Evolutionary conservation across 1,140 invertebrate genomes (phyloP).

Genomic region (Papilio polyxenes): DNA sequence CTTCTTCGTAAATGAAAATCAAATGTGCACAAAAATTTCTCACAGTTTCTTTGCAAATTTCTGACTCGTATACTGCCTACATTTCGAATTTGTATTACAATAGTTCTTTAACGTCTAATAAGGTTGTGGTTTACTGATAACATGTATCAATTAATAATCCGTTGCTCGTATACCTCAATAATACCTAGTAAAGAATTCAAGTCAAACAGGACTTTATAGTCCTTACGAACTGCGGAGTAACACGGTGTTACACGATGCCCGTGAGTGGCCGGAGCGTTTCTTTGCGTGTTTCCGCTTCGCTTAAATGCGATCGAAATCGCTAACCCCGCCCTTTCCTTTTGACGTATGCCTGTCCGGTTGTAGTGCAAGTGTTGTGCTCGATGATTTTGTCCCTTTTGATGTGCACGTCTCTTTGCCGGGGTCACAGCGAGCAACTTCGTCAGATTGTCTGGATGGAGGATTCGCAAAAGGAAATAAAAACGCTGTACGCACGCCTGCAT

Average conservation of each 20-base stretch:
- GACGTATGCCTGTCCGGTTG: conserved; percentile 30
- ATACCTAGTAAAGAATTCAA: not conserved
- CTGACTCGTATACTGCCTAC: not conserved
- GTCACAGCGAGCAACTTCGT: conserved; percentile 33
- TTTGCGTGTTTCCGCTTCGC: not conserved
- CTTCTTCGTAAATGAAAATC: conserved; percentile 51
- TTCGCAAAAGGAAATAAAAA: conserved; percentile 28
- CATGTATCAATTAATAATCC: not conserved
- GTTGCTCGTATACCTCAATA: not conserved
- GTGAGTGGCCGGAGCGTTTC: not conserved
- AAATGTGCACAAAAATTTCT: conserved; percentile 50
- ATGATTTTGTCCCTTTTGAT: conserved; percentile 31
- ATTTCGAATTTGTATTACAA: too few relatives aligned
- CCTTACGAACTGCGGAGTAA: not conserved
- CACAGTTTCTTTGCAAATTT: not conserved
- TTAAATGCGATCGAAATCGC: conserved; percentile 8
- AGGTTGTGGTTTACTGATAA: not conserved
- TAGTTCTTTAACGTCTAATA: not conserved
- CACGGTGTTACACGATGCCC: not conserved
- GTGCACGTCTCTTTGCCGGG: conserved; percentile 30
- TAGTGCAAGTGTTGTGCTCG: conserved; percentile 33
- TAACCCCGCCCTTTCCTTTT: not conserved
- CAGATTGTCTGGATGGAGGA: conserved; percentile 35
- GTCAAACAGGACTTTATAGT: not conserved
- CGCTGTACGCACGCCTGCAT: conserved; percentile 32